These are phyloP conservation scores for Idaea dimidiata DNA, from an alignment of 2,888 invertebrate species.

Conservation along the genomic window DNA sequence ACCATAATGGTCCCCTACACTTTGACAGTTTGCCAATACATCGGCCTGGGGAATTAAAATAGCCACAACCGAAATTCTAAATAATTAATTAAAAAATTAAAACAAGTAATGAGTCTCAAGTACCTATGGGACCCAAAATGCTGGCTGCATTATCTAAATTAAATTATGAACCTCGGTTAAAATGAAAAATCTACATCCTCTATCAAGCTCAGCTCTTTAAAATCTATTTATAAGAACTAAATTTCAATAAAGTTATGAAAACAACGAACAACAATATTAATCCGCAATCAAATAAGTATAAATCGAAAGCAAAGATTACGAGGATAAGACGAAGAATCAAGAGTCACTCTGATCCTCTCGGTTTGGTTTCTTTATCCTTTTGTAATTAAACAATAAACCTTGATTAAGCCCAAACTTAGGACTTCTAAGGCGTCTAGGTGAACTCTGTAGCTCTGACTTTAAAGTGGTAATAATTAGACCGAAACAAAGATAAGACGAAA, in stretches of 20 bases:
- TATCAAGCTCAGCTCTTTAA: background rate
- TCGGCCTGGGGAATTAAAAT: too few relatives aligned
- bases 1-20: too few relatives aligned
- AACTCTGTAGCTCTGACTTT: background rate
- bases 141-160: too few relatives aligned
- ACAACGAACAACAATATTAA: background rate
- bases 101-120: too few relatives aligned
- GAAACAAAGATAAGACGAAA: too few relatives aligned
- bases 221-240: background rate
- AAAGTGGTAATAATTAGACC: background rate
- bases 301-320: constrained; percentile 10
- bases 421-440: constrained; percentile 6
- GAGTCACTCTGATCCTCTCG: constrained; percentile 18
- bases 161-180: too few relatives aligned
- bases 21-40: too few relatives aligned
- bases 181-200: too few relatives aligned
- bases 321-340: constrained; percentile 23
- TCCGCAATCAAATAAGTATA: constrained; percentile 7
- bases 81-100: too few relatives aligned
- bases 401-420: constrained; percentile 17
- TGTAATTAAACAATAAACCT: constrained; percentile 35
- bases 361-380: constrained; percentile 25
- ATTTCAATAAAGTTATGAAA: background rate
- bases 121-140: too few relatives aligned
- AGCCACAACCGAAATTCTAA: too few relatives aligned